Evolutionary conservation across 2,888 invertebrate genomes (phyloP).

Genomic region (Rhaphigaster nebulosa): DNA sequence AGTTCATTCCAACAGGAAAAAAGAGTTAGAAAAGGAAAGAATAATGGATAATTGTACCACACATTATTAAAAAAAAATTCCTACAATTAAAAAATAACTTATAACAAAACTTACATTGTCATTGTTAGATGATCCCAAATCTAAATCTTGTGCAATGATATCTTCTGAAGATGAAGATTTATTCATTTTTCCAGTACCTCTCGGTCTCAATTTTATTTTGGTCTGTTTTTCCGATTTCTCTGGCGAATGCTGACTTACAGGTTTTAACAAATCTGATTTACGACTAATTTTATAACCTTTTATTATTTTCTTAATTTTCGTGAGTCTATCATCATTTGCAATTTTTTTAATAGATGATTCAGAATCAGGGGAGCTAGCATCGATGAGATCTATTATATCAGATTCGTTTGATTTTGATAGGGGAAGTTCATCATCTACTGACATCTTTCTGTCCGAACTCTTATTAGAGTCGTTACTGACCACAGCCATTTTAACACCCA

Average conservation of each 20-base stretch:
- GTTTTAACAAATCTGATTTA: not conserved
- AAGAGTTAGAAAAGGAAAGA: too few relatives aligned
- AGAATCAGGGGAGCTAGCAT: slow-evolving; percentile 26
- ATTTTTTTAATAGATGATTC: slow-evolving; percentile 39
- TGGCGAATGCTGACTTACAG: not conserved
- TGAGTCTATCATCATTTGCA: not conserved
- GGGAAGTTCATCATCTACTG: not conserved
- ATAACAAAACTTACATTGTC: not conserved
- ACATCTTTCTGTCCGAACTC: slow-evolving; percentile 5
- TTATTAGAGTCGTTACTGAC: not conserved
- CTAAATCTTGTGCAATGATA: slow-evolving; percentile 51
- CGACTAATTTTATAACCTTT: slow-evolving; percentile 43
- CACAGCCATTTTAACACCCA: not conserved
- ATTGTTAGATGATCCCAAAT: slow-evolving; percentile 22
- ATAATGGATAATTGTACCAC: too few relatives aligned
- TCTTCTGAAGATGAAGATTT: slow-evolving; percentile 44
- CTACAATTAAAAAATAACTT: not conserved
- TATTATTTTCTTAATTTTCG: slow-evolving; percentile 53
- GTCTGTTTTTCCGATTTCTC: slow-evolving; percentile 49
- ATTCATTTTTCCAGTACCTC: slow-evolving; percentile 41
- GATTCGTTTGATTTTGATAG: slow-evolving; percentile 4
- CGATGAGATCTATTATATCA: slow-evolving; percentile 40
- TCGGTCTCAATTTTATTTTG: slow-evolving; percentile 49
- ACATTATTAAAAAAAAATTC: too few relatives aligned
- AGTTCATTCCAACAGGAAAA: too few relatives aligned